phyloP scores from a whole-genome alignment of 2,113 vertebrate genomes.

The Zootoca vivipara region DNA sequence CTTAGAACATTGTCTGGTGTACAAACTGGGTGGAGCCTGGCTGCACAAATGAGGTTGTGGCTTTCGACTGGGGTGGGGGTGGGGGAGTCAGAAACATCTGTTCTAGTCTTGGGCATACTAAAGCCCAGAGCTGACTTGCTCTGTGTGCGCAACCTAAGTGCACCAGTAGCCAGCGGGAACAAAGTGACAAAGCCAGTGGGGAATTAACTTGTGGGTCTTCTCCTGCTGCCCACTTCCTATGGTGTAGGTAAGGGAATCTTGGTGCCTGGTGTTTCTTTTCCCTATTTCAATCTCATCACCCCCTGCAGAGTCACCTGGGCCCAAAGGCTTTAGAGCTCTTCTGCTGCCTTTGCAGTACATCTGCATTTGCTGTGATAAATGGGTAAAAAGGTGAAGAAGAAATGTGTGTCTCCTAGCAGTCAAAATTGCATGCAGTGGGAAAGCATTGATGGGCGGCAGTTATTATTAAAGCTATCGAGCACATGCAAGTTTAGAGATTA shows the following conservation, averaged over 20 bases:
- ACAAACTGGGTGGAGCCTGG: background rate
- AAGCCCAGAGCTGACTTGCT: background rate
- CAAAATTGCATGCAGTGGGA: background rate
- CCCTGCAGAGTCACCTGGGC: background rate
- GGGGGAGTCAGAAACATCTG: background rate
- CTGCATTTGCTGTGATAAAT: background rate
- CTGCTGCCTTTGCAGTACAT: background rate
- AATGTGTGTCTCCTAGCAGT: background rate
- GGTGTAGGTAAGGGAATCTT: background rate
- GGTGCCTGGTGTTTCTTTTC: conserved; percentile 20
- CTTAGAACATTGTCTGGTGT: no score
- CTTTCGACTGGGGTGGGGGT: background rate
- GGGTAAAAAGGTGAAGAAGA: background rate
- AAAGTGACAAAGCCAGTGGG: no score
- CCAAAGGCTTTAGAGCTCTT: background rate
- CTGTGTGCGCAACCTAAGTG: background rate
- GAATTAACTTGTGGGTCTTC: no score
- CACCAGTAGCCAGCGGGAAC: no score
- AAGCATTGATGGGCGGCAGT: background rate
- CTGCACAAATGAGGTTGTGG: background rate
- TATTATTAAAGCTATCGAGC: background rate
- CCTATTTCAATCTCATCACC: background rate
- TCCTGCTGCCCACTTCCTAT: no score
- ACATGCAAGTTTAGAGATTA: background rate
- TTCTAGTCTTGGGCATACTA: background rate